These are phyloP conservation scores for Volucella zonaria DNA, from an alignment of 2,888 invertebrate genomes.

Conservation along the genomic window DNA sequence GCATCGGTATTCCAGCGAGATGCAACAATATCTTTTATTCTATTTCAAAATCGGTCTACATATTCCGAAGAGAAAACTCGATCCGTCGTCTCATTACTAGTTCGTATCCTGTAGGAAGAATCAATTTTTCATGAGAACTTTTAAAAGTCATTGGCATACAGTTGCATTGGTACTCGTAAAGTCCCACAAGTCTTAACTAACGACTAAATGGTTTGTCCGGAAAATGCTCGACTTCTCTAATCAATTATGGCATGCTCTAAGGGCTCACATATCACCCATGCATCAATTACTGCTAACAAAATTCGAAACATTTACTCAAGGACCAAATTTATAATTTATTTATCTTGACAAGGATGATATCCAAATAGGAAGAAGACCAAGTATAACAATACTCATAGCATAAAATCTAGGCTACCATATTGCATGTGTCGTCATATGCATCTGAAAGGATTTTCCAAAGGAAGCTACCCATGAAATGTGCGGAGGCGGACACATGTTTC, in stretches of 20 bases:
- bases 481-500: background rate
- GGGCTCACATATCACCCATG: background rate
- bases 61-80: too few species aligned
- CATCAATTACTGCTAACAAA: background rate
- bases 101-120: too few species aligned
- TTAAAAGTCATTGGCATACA: background rate
- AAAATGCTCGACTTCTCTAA: background rate
- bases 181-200: background rate
- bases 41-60: too few species aligned
- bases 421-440: background rate
- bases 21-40: too few species aligned
- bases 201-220: background rate
- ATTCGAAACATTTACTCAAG: background rate
- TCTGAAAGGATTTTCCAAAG: constrained; percentile 8
- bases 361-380: background rate
- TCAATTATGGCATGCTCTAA: too few species aligned
- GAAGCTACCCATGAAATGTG: background rate
- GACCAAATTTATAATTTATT: background rate
- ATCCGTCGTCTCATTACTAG: too few species aligned
- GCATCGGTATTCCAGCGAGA: too few species aligned
- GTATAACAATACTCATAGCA: background rate
- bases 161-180: background rate
- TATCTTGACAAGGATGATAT: background rate
- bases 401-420: background rate
- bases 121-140: too few species aligned